These are phyloP conservation scores for Paralichthys olivaceus DNA, from an alignment of 2,113 vertebrate genomes.

Conservation along the genomic window DNA sequence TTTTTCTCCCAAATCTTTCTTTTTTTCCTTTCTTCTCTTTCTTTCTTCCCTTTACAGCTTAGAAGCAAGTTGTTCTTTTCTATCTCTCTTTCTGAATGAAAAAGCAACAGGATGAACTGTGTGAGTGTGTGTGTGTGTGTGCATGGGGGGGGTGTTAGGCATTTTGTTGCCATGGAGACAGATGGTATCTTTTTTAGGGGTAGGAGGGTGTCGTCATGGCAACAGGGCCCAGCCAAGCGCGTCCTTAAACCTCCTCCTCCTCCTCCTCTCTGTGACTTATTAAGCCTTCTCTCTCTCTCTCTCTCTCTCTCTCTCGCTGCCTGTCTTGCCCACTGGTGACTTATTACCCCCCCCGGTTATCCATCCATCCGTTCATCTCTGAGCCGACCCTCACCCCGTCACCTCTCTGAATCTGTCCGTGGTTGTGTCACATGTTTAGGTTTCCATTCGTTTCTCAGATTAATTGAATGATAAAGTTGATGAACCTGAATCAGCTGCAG, in stretches of 20 bases:
- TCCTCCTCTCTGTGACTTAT: constrained; percentile 52
- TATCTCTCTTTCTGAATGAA: constrained; percentile 2
- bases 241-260: constrained; percentile 45
- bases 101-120: background rate
- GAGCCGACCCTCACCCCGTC: background rate
- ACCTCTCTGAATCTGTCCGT: too few relatives aligned
- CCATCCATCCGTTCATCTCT: constrained; percentile 3
- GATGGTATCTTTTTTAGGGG: constrained; percentile 16
- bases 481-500: too few relatives aligned
- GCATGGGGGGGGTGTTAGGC: background rate
- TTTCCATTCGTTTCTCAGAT: too few relatives aligned
- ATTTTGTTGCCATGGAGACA: constrained; percentile 51
- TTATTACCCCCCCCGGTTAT: constrained; percentile 23
- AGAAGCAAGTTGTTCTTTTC: background rate
- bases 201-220: constrained; percentile 47
- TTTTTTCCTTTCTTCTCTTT: background rate
- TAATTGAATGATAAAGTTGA: too few relatives aligned
- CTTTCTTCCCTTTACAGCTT: background rate
- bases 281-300: constrained; percentile 30
- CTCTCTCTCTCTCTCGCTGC: background rate
- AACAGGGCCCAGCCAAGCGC: constrained; percentile 30
- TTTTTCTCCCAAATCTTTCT: background rate
- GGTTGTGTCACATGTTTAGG: too few relatives aligned
- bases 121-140: constrained; percentile 8
- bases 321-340: constrained; percentile 25